Evolutionary conservation across 1,140 invertebrate species (phyloP), one percentile per base, ranked within the genome.

Genomic region (Brachystomella parvula): DNA sequence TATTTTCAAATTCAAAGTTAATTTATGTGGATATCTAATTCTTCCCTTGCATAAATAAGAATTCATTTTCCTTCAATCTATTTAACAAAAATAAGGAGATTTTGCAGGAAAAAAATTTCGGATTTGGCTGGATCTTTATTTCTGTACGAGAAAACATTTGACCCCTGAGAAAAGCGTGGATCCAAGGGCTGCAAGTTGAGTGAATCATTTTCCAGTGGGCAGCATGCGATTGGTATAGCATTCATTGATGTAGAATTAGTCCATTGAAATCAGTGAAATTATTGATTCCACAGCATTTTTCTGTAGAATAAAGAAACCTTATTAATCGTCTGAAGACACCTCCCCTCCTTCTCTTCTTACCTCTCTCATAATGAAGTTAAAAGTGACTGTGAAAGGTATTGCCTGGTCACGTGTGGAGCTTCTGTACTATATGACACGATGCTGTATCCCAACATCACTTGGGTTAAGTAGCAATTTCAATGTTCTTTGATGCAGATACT

Each of bases 221-320:
- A 89, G 74, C 87, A 89, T 2, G 85, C 81, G 39, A 82, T 79
- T 2, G 86, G 86, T 47, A 88, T 78, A 26, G 6, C 53, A 6
- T 9, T 9, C 6, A 26, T 56, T 68, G 28, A 57, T 70, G 28
- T 59, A 1, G 78, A 76, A 68, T 79, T 79, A 67, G 79, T 79
- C 17, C 71, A 31, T 79, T 72, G 67, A 88, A 92, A 75, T 92
- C 89, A 17, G 78, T 81, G 73, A 85, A 87, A 74, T 82, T 83
- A 63, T 85, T 83, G 6, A 90, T 85, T 44, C 89, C 89, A 76
- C 89, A 92, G 75, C 89, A 92, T 85, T 79, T 62, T 89, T 78
- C 83, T 88, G 76, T 28, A 75, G 47, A 47, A 17, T n/a, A 49
- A 32, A 49, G 12, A 63, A 47, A 24, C 6, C 15, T 26, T 30